Conservation (phyloP, 1,140 invertebrate genomes). For the Leptinotarsa undecemlineata region DNA sequence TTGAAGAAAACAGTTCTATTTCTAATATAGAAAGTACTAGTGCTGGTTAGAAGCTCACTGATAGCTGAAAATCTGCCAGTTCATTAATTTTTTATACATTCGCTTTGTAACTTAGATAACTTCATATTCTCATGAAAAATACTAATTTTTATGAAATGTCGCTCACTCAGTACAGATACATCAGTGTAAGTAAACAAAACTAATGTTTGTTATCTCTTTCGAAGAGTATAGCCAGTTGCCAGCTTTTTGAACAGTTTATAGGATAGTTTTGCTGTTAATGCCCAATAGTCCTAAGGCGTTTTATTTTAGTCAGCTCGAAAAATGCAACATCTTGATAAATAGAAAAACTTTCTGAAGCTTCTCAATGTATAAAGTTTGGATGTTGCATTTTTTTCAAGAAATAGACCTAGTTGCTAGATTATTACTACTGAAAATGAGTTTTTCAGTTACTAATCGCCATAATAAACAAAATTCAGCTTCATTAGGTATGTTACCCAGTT, state of each 20-base stretch:
- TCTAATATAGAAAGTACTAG: no score
- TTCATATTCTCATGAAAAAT: background rate
- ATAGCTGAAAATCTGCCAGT: background rate
- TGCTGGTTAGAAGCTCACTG: no score
- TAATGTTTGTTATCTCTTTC: background rate
- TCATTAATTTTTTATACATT: background rate
- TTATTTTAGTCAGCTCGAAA: constrained; percentile 25
- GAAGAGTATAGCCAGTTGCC: background rate
- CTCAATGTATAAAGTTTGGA: background rate
- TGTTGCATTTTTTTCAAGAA: constrained; percentile 16
- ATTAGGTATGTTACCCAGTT: background rate
- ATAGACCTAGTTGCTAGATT: background rate
- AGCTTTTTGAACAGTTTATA: constrained; percentile 25
- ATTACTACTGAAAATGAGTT: constrained; percentile 5
- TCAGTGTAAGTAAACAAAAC: constrained; percentile 37
- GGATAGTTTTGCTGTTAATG: constrained; percentile 12
- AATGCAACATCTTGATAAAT: constrained; percentile 14
- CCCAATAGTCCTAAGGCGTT: constrained; percentile 26
- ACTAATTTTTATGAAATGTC: constrained; percentile 20
- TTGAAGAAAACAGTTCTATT: no score
- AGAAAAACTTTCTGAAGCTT: no score
- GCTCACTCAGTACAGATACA: constrained; percentile 39
- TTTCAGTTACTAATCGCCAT: background rate
- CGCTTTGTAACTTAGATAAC: background rate
- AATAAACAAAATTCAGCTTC: background rate